Evolutionary conservation across 1,140 invertebrate genomes (phyloP).

Genomic region (Nasonia vitripennis): DNA sequence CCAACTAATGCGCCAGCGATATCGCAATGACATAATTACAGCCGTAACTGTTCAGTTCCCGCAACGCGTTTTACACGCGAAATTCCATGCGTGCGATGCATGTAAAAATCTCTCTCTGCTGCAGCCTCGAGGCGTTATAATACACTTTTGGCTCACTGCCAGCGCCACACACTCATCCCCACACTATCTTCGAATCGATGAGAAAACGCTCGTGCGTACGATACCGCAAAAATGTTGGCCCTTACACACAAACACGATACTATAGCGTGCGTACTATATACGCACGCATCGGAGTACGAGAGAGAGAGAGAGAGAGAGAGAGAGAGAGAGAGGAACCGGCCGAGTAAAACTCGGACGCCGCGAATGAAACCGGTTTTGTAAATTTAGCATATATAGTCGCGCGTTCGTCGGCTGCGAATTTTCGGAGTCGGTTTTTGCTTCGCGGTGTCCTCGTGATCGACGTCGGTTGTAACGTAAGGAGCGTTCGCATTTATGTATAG

Average conservation of each 20-base stretch:
- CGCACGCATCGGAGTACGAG: not conserved
- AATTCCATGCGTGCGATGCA: not conserved
- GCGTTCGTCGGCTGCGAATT: not conserved
- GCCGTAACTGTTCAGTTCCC: not conserved
- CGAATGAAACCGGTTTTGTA: conserved; percentile 27
- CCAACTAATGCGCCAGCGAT: not conserved
- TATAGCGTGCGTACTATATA: too few relatives aligned
- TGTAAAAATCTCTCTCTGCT: not conserved
- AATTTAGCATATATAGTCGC: conserved; percentile 29
- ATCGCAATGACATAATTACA: not conserved
- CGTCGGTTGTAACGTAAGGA: not conserved
- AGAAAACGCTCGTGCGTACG: not conserved
- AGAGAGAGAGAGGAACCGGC: not conserved
- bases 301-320: not conserved
- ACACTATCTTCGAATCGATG: not conserved
- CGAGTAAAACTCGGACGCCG: not conserved
- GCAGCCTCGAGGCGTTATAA: not conserved
- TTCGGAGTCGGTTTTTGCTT: not conserved
- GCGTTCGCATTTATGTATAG: not conserved
- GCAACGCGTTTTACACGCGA: not conserved
- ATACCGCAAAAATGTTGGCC: not conserved
- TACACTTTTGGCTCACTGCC: not conserved
- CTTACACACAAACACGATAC: not conserved
- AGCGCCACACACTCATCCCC: not conserved
- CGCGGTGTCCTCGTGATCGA: not conserved